A percentile compares a stretch with the other conserved stretches of the same genome.
Conservation (phyloP, 1,140 invertebrate species). For the Lepidurus apus region DNA sequence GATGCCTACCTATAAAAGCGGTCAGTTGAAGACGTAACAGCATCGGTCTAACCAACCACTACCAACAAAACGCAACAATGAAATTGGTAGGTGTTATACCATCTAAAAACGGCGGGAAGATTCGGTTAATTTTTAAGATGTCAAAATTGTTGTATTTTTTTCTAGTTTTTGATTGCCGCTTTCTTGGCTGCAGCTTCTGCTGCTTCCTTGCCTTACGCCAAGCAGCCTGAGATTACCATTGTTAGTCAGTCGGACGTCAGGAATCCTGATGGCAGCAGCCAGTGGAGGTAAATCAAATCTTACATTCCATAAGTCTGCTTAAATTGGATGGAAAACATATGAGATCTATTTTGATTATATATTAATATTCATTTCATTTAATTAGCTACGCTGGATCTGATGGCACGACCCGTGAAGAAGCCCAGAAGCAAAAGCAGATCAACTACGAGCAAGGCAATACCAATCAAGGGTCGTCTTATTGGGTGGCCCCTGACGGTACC, state of each 20-base stretch:
- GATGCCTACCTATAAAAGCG: constrained; percentile 46
- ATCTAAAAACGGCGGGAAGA: background rate
- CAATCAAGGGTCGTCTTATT: constrained; percentile 44
- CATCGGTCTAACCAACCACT: constrained; percentile 43
- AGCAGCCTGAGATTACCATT: constrained; percentile 30
- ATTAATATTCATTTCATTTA: background rate
- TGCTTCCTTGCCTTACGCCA: constrained; percentile 27
- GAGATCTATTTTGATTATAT: background rate
- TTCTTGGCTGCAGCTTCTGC: constrained; percentile 32
- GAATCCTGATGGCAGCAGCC: constrained; percentile 15
- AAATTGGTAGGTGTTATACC: background rate
- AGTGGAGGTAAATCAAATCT: constrained; percentile 17
- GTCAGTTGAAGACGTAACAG: constrained; percentile 50
- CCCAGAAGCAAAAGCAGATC: constrained; percentile 45
- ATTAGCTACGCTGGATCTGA: constrained; percentile 32
- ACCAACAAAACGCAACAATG: background rate
- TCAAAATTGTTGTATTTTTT: background rate
- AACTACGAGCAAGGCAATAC: constrained; percentile 47
- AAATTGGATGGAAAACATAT: background rate
- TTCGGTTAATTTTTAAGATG: constrained; percentile 17
- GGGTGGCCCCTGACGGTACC: constrained; percentile 38
- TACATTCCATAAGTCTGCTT: background rate
- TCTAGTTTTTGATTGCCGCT: constrained; percentile 31
- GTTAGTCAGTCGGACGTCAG: constrained; percentile 31
- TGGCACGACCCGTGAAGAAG: constrained; percentile 32